Base-by-base conservation (phyloP, 2,113 vertebrate species). In the Elephas maximus region DNA sequence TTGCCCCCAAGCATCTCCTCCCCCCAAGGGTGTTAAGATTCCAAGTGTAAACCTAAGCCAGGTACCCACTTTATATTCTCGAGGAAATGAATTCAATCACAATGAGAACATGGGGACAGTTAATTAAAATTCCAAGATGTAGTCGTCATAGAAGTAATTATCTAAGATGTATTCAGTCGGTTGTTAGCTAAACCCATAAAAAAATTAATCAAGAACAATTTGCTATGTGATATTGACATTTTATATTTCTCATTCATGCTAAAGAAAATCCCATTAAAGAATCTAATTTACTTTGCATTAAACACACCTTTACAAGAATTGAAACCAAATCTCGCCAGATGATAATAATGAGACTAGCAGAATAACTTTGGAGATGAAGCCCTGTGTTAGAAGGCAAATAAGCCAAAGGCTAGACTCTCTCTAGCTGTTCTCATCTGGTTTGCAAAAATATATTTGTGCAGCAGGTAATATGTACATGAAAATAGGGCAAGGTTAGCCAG, bases 201-300 rank as follows among this genome's bases (percentile, higher is more conserved):
- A 97, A 97, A 97, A 98, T 98, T 98, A 98, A 98, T 98, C 98
- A 97, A 95, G 97, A 98, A 97, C 97, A 98, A 98, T 98, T 98
- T 98, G 92, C 98, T 96, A 97, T 97, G 98, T 98, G 45, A 98
- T 98, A 97, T 96, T 94, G 96, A 96, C 88, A 92, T 96, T 97
- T 98, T 97, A 84, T 93, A 96, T 92, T 92, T 98, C 92, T 79
- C 65, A 93, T 82, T 98, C 97, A 82, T 97, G 90, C 90, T 97
- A 96, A 97, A 98, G 98, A 97, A 96, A 97, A 98, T 96, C 97
- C 97, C 94, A 97, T 98, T 98, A 98, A 94, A 94, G 97, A 97
- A 76, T 88, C 95, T 85, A 97, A 97, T 98, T 98, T 96, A 85
- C 73, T 95, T 93, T 84, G 89, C 90, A 83, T 97, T 92, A 97